These are phyloP conservation scores for Acanthococcus lagerstroemiae DNA, from an alignment of 2,888 invertebrate species.

Conservation along the genomic window DNA sequence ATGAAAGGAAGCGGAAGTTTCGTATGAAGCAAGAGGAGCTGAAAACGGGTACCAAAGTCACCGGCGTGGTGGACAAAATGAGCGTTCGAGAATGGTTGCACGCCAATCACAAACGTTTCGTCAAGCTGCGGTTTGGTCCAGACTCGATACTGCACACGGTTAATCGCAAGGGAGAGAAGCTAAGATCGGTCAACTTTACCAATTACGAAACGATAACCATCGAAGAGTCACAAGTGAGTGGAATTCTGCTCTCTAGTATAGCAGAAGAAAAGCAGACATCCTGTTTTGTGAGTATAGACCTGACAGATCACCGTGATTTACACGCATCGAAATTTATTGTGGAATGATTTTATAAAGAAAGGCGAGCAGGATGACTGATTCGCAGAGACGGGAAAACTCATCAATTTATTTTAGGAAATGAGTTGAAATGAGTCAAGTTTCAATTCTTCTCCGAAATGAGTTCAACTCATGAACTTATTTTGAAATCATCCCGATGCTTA, in stretches of 20 bases:
- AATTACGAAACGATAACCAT: constrained; percentile 69
- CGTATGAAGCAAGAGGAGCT: constrained; percentile 71
- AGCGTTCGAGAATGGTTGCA: constrained; percentile 89
- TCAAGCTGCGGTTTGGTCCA: constrained; percentile 82
- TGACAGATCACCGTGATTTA: too few species aligned
- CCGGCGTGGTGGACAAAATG: constrained; percentile 72
- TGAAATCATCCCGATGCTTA: too few species aligned
- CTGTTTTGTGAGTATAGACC: too few species aligned
- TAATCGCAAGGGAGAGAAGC: constrained; percentile 82
- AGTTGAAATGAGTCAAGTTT: too few species aligned
- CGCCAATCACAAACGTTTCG: constrained; percentile 77
- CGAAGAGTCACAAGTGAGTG: constrained; percentile 70
- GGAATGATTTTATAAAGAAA: too few species aligned
- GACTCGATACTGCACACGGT: constrained; percentile 77
- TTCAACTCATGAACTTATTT: too few species aligned
- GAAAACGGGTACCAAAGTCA: constrained; percentile 39
- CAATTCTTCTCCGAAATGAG: too few species aligned
- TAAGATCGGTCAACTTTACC: constrained; percentile 69
- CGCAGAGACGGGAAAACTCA: too few species aligned
- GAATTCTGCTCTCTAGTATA: not conserved
- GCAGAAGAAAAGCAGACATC: not conserved
- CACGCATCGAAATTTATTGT: too few species aligned
- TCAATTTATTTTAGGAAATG: too few species aligned
- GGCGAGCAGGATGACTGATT: too few species aligned
- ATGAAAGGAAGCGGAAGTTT: constrained; percentile 65